Evolutionary conservation across 2,888 invertebrate genomes (phyloP).

Genomic region (Microchrysa polita): DNA sequence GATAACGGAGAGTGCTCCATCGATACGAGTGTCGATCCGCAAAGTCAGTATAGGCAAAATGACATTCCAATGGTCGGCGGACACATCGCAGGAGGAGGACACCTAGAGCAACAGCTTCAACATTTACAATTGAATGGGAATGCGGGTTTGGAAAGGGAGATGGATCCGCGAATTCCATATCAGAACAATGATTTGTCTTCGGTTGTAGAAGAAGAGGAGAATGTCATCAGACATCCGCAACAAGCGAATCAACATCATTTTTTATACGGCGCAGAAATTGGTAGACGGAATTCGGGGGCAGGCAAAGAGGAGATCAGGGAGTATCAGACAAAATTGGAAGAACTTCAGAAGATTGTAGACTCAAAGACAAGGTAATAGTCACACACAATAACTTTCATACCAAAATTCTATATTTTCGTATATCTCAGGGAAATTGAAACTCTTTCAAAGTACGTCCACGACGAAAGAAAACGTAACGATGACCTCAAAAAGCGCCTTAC

Average conservation of each 20-base stretch:
- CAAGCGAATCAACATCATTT: conserved; percentile 4
- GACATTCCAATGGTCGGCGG: conserved; percentile 15
- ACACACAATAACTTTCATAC: conserved; percentile 51
- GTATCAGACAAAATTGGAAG: conserved; percentile 53
- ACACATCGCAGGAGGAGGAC: background rate
- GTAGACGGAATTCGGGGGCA: background rate
- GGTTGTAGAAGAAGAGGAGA: too few species aligned
- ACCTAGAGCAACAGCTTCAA: background rate
- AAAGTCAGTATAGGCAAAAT: conserved; percentile 44
- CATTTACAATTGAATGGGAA: background rate
- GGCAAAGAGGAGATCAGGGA: background rate
- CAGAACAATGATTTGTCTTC: too few species aligned
- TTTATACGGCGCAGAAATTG: background rate
- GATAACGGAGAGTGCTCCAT: conserved; percentile 74
- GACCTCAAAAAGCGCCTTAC: conserved; percentile 69
- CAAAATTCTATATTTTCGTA: background rate
- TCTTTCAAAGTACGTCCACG: conserved; percentile 61
- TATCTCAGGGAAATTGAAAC: conserved; percentile 60
- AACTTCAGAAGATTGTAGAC: conserved; percentile 61
- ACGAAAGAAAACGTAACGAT: conserved; percentile 56
- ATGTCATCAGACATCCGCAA: too few species aligned
- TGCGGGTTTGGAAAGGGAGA: conserved; percentile 3
- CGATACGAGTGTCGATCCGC: conserved; percentile 67
- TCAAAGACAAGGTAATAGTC: conserved; percentile 65
- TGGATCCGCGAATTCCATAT: background rate